These are phyloP conservation scores for Gastrophysa polygoni DNA, from an alignment of 2,888 invertebrate genomes.

Conservation along the genomic window DNA sequence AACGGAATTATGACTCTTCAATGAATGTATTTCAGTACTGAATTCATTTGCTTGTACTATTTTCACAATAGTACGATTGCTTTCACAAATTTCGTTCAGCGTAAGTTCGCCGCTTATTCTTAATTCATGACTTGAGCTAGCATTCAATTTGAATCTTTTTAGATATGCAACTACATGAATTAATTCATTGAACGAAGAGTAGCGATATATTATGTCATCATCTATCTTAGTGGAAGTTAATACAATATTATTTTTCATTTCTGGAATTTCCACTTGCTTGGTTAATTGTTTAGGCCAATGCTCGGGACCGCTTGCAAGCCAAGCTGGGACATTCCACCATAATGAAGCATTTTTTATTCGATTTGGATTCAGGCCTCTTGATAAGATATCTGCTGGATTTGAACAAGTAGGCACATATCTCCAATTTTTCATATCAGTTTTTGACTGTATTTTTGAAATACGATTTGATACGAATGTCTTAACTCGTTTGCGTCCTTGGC, in stretches of 20 bases:
- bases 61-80: not conserved
- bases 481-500: not conserved
- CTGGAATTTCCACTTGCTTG: not conserved
- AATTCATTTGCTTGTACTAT: not conserved
- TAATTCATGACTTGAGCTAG: not conserved
- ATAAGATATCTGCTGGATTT: constrained; percentile 8
- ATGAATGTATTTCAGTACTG: constrained; percentile 14
- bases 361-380: not conserved
- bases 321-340: not conserved
- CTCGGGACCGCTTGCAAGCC: not conserved
- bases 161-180: no score
- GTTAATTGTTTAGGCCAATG: not conserved
- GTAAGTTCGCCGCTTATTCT: not conserved
- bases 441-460: not conserved
- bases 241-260: not conserved
- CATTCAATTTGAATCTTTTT: no score
- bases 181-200: no score
- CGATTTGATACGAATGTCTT: constrained; percentile 9
- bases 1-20: not conserved
- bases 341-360: no score
- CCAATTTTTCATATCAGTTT: not conserved
- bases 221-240: no score
- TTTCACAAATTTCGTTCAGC: not conserved
- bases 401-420: not conserved
- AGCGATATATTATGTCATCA: no score